These are phyloP conservation scores for Hoplostethus atlanticus DNA, from an alignment of 2,797 vertebrate species.

Conservation along the genomic window DNA sequence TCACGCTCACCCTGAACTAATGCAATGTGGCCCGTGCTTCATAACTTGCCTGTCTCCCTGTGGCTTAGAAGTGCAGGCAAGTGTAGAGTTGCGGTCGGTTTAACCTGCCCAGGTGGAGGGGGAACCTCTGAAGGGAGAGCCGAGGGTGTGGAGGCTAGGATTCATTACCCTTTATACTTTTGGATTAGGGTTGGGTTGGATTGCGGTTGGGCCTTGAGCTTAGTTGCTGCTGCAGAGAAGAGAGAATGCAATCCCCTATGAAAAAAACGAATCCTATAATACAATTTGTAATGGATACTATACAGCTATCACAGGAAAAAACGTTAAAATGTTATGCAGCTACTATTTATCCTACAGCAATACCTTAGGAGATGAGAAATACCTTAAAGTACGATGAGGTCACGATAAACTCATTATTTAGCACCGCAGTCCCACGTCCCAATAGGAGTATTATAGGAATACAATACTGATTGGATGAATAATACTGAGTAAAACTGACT, in stretches of 20 bases:
- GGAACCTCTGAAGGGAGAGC: constrained; percentile 6
- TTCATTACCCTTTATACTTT: constrained; percentile 21
- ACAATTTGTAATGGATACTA: neutral
- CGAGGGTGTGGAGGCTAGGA: constrained; percentile 11
- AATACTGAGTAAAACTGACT: neutral
- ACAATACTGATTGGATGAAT: neutral
- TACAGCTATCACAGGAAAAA: no score
- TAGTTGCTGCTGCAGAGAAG: neutral
- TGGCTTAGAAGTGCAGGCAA: constrained; percentile 32
- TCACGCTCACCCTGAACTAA: constrained; percentile 74
- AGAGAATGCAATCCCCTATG: constrained; percentile 13
- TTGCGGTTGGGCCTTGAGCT: constrained; percentile 13
- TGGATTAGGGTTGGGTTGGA: constrained; percentile 29
- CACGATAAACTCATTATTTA: constrained; percentile 6
- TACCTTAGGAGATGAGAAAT: neutral
- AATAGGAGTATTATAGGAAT: neutral
- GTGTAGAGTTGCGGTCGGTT: constrained; percentile 41
- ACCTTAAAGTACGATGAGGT: neutral
- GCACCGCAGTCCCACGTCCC: neutral
- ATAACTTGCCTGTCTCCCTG: constrained; percentile 36
- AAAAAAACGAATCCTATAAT: neutral
- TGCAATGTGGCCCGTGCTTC: constrained; percentile 61
- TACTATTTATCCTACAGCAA: neutral
- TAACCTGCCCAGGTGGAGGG: constrained; percentile 53
- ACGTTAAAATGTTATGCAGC: neutral